These are phyloP conservation scores for Onthophagus taurus DNA, from an alignment of 1,140 invertebrate genomes.

Conservation along the genomic window DNA sequence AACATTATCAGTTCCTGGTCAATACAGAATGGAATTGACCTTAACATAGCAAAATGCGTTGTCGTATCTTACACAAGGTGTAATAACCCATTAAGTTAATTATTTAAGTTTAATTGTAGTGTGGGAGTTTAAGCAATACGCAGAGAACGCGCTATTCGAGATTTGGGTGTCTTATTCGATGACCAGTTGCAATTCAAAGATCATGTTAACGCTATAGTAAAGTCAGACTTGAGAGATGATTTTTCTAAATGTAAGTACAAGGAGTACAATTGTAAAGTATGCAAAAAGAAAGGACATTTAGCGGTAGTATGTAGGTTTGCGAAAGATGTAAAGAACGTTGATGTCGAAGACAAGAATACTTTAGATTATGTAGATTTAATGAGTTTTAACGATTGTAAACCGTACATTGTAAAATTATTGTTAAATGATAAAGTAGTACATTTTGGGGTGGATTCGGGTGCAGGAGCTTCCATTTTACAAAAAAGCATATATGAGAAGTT, in stretches of 20 bases:
- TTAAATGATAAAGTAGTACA: neutral
- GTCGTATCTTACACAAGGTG: too few species aligned
- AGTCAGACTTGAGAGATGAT: too few species aligned
- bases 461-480: neutral
- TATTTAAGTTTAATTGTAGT: too few species aligned
- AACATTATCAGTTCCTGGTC: too few species aligned
- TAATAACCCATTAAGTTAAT: too few species aligned
- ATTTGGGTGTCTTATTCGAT: too few species aligned
- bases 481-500: neutral
- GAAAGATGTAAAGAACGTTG: neutral
- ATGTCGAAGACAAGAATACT: neutral
- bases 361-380: neutral
- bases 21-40: too few species aligned
- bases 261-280: constrained; percentile 2
- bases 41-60: too few species aligned
- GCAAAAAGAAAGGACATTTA: constrained; percentile 3
- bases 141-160: too few species aligned
- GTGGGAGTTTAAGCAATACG: too few species aligned
- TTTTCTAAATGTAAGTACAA: neutral
- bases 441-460: constrained; percentile 1
- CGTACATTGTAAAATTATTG: neutral
- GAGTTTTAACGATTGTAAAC: neutral
- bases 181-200: too few species aligned
- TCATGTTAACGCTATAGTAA: too few species aligned
- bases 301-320: neutral